These are phyloP conservation scores for Apamea monoglypha DNA, from an alignment of 2,888 invertebrate species.

Conservation along the genomic window DNA sequence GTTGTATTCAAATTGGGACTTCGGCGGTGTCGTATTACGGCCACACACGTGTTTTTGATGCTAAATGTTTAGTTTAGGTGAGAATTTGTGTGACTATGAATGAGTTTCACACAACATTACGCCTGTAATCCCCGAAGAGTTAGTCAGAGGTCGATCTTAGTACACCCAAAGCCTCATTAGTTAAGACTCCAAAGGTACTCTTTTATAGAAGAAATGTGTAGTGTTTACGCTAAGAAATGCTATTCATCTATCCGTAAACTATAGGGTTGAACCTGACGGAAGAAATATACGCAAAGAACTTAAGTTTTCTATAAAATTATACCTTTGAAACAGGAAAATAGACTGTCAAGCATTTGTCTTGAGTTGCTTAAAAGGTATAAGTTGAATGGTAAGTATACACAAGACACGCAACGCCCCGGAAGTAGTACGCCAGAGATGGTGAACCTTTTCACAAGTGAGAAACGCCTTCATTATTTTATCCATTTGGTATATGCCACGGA, in stretches of 20 bases:
- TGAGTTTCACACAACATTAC: not conserved
- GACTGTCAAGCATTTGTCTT: constrained; percentile 43
- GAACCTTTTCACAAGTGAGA: constrained; percentile 30
- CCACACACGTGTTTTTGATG: constrained; percentile 40
- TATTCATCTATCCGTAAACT: constrained; percentile 22
- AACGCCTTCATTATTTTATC: not conserved
- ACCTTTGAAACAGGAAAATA: constrained; percentile 42
- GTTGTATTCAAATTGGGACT: constrained; percentile 44
- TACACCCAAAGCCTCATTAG: not conserved
- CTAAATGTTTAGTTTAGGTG: constrained; percentile 12
- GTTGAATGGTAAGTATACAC: constrained; percentile 30
- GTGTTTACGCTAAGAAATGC: constrained; percentile 3
- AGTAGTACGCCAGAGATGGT: constrained; percentile 15
- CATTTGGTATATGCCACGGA: not conserved
- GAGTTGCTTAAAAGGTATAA: constrained; percentile 8
- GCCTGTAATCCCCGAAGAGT: not conserved
- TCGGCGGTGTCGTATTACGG: constrained; percentile 39
- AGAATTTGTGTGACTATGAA: not conserved
- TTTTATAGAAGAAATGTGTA: not conserved
- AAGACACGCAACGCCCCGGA: constrained; percentile 45
- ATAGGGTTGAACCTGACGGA: constrained; percentile 38
- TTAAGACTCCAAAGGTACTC: not conserved
- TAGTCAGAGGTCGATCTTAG: not conserved
- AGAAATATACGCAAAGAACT: constrained; percentile 32
- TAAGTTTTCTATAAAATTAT: constrained; percentile 51